A percentile compares a stretch with the other conserved stretches of the same genome.
Evolutionary conservation across 2,888 invertebrate species (phyloP).

Genomic region (Idaea aversata): DNA sequence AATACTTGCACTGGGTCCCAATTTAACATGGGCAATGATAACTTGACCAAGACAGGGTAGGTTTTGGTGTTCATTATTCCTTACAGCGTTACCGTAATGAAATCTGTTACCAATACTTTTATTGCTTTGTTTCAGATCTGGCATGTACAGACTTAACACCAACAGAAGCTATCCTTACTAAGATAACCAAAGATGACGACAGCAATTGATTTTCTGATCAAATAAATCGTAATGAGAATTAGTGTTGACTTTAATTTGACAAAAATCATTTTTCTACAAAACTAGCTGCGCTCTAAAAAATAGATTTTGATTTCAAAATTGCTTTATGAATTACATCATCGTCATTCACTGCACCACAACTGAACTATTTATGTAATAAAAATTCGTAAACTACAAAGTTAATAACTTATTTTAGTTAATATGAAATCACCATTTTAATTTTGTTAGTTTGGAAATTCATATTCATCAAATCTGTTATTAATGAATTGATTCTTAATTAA

Average conservation of each 20-base stretch:
- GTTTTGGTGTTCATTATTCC: conserved; percentile 12
- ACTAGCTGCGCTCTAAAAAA: no score
- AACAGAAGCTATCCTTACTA: neutral
- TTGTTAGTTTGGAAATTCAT: no score
- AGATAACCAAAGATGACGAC: neutral
- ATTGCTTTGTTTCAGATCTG: neutral
- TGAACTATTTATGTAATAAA: no score
- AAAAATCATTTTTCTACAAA: neutral
- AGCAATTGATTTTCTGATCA: neutral
- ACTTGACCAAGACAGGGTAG: conserved; percentile 48
- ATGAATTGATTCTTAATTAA: no score
- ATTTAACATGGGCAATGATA: conserved; percentile 47
- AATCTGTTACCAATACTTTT: neutral
- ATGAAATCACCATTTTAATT: no score
- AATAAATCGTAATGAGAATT: neutral
- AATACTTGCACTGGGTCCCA: conserved; percentile 44
- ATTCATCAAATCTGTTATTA: no score
- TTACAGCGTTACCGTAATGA: no score
- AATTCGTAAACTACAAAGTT: no score
- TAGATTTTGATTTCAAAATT: no score
- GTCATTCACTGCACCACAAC: no score
- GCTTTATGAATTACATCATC: no score
- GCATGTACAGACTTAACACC: neutral
- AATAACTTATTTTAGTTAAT: no score
- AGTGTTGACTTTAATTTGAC: neutral